Evolutionary conservation across 2,797 vertebrate species (phyloP).

Genomic region (Melopsittacus undulatus): DNA sequence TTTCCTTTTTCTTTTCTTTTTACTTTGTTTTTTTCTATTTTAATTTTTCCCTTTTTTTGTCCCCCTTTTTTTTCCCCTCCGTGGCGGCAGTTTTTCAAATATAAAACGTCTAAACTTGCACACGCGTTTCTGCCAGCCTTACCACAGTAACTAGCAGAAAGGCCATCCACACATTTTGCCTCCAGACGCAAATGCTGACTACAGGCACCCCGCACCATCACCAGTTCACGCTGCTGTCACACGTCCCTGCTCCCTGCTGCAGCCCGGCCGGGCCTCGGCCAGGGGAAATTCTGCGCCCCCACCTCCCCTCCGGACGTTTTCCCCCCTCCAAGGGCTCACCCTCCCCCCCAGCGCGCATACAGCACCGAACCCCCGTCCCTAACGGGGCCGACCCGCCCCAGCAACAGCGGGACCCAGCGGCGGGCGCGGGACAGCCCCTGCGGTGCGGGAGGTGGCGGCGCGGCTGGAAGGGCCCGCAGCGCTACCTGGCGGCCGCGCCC

Average conservation of each 20-base stretch:
- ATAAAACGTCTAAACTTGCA: not conserved
- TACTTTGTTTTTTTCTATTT: too few species aligned
- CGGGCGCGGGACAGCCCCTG: not conserved
- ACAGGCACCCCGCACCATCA: fast-evolving
- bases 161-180: not conserved
- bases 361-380: not conserved
- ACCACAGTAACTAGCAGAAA: fast-evolving
- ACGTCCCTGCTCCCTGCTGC: not conserved
- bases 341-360: not conserved
- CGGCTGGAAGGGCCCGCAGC: constrained; percentile 77
- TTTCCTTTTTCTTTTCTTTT: not conserved
- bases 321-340: not conserved
- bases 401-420: not conserved
- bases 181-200: not conserved
- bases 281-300: not conserved
- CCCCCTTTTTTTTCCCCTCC: fast-evolving
- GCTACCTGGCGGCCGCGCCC: constrained; percentile 86
- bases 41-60: not conserved
- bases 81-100: not conserved
- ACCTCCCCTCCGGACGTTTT: not conserved
- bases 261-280: not conserved
- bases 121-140: fast-evolving
- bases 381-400: not conserved
- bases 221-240: not conserved
- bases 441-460: not conserved